A percentile compares a stretch with the other conserved stretches of the same genome.
phyloP scores from a whole-genome alignment of 2,888 invertebrate species.

The Morinoia aosen region DNA sequence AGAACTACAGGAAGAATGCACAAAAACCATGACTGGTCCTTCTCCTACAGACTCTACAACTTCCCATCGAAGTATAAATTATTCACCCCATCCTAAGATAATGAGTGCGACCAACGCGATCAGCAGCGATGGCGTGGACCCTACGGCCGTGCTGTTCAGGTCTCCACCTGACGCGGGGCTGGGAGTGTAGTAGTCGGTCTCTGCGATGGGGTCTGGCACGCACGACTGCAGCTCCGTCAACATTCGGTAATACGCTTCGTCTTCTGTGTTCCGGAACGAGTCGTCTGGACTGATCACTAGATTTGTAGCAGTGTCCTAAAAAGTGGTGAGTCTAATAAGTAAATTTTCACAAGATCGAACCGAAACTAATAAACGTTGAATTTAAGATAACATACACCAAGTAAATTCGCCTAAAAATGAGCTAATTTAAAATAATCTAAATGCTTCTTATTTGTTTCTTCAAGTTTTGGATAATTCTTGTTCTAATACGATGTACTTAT shows the following conservation, averaged over 20 bases:
- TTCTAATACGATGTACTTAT: too few relatives aligned
- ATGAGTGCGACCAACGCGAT: not conserved
- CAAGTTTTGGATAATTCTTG: too few relatives aligned
- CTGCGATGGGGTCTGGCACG: conserved; percentile 32
- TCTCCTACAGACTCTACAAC: not conserved
- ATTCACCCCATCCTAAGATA: not conserved
- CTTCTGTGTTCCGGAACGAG: conserved; percentile 80
- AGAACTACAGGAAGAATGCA: not conserved
- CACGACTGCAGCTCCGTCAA: conserved; percentile 77
- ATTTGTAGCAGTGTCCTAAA: conserved; percentile 73
- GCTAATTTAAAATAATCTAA: too few relatives aligned
- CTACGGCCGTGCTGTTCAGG: not conserved
- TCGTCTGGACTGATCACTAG: conserved; percentile 73
- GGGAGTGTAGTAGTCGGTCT: conserved; percentile 8
- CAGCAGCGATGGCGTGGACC: not conserved
- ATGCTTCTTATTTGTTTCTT: too few relatives aligned
- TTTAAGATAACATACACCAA: too few relatives aligned
- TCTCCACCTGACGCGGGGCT: not conserved
- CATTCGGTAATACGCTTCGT: conserved; percentile 83
- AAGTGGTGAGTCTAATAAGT: not conserved
- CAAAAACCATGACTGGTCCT: not conserved
- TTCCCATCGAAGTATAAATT: not conserved
- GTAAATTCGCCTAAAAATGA: too few relatives aligned
- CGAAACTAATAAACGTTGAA: not conserved
- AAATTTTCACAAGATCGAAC: not conserved